These are phyloP conservation scores for Hemicrepidius hirtus DNA, from an alignment of 2,888 invertebrate genomes.

Conservation along the genomic window DNA sequence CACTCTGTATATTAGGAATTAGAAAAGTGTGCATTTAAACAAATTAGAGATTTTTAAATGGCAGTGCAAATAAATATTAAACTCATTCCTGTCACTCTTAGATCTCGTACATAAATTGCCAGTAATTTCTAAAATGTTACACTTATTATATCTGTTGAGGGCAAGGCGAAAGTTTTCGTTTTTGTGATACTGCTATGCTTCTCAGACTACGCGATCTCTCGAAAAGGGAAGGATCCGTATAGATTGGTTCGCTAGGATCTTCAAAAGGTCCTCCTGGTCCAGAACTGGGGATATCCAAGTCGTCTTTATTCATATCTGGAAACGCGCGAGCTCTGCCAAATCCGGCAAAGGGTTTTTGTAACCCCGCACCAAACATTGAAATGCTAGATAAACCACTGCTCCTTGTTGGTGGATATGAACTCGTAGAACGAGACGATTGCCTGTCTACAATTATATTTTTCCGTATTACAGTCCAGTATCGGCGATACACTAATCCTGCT, in stretches of 20 bases:
- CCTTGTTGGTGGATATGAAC: conserved; percentile 70
- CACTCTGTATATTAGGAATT: not conserved
- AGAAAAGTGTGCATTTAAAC: not conserved
- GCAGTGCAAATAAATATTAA: conserved; percentile 46
- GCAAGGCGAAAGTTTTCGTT: conserved; percentile 61
- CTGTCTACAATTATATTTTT: conserved; percentile 79
- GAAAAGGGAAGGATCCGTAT: conserved; percentile 93
- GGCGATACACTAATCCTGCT: conserved; percentile 84
- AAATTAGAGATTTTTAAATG: not conserved
- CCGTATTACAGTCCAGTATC: conserved; percentile 86
- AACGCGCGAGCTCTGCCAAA: conserved; percentile 65
- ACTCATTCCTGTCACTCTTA: conserved; percentile 23
- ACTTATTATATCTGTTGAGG: conserved; percentile 48
- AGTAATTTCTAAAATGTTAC: not conserved
- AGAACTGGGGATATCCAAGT: conserved; percentile 65
- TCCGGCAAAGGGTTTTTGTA: conserved; percentile 82
- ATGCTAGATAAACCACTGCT: conserved; percentile 75
- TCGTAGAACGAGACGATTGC: conserved; percentile 71
- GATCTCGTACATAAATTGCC: conserved; percentile 2
- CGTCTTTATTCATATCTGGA: conserved; percentile 65
- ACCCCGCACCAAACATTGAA: conserved; percentile 80
- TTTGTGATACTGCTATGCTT: conserved; percentile 76
- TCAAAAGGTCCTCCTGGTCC: conserved; percentile 77
- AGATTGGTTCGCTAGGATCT: conserved; percentile 94
- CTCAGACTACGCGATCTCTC: conserved; percentile 87